Evolutionary conservation across 2,113 vertebrate species (phyloP).

Genomic region (Fukomys damarensis): DNA sequence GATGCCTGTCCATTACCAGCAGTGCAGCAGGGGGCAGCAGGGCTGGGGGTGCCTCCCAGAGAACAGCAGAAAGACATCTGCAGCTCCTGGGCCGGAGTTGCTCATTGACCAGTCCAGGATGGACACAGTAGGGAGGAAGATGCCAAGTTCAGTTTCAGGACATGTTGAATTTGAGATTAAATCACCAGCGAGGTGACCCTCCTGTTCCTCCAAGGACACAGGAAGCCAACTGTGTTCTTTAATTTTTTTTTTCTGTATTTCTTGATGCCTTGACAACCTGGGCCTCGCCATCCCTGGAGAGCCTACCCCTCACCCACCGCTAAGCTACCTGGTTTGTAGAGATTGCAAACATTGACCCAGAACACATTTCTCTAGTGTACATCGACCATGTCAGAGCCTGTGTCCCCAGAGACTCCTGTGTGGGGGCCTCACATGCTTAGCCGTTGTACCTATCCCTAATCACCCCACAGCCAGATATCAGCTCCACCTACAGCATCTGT

Average conservation of each 20-base stretch:
- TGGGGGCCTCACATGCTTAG: background rate
- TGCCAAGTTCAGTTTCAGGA: background rate
- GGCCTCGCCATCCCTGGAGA: background rate
- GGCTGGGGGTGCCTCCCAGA: background rate
- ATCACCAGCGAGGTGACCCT: background rate
- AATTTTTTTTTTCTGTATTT: background rate
- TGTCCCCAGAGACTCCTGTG: background rate
- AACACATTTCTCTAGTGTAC: background rate
- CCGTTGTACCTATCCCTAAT: background rate
- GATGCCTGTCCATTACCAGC: background rate
- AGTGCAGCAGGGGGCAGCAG: background rate
- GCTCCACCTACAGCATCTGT: no score
- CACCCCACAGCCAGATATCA: background rate
- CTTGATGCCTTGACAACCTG: background rate
- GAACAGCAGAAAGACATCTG: background rate
- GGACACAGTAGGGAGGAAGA: background rate
- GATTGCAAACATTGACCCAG: background rate
- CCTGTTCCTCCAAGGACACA: background rate
- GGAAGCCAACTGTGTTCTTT: background rate
- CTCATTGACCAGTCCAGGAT: background rate
- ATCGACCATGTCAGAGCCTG: background rate
- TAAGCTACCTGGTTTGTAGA: background rate
- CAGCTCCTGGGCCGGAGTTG: background rate
- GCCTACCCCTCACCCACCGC: rapidly evolving
- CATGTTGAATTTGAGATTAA: background rate